These are phyloP conservation scores for Crypturellus tataupa DNA, from an alignment of 2,797 vertebrate species.

Conservation along the genomic window DNA sequence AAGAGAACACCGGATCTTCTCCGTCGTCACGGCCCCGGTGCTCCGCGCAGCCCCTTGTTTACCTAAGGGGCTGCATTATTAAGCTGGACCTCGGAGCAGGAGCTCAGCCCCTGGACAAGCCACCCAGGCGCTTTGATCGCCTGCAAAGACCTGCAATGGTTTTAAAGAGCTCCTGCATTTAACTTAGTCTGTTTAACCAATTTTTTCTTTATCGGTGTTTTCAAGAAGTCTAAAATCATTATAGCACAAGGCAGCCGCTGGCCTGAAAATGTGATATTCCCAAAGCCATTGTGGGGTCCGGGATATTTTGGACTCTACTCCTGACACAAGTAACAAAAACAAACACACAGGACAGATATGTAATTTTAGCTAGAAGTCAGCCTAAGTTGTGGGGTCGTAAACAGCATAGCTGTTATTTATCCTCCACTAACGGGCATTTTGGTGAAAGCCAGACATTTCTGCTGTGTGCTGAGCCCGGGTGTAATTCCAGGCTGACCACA, in stretches of 20 bases:
- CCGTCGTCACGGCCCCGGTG: constrained; percentile 63
- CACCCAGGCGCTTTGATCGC: constrained; percentile 29
- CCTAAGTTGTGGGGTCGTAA: constrained; percentile 25
- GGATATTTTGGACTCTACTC: constrained; percentile 50
- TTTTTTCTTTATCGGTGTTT: not conserved
- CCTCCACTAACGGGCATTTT: not conserved
- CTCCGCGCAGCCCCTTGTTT: constrained; percentile 66
- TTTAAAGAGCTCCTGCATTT: constrained; percentile 4
- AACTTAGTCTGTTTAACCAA: not conserved
- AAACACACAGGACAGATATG: constrained; percentile 1
- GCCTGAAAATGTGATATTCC: constrained; percentile 64
- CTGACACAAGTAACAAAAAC: constrained; percentile 60
- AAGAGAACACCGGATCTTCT: constrained; percentile 74
- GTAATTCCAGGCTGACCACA: not conserved
- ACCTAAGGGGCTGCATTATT: constrained; percentile 70
- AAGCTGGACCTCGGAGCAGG: constrained; percentile 57
- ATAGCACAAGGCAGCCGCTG: constrained; percentile 2
- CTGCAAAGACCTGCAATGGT: constrained; percentile 37
- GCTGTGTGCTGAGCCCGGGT: not conserved
- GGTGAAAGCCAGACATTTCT: not conserved
- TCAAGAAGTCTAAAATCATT: constrained; percentile 34
- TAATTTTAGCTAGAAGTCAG: constrained; percentile 18
- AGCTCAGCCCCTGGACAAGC: constrained; percentile 39
- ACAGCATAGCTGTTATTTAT: constrained; percentile 28
- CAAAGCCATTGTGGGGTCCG: constrained; percentile 33